A percentile compares a stretch with the other conserved stretches of the same genome.
These are phyloP conservation scores for Nesoenas mayeri DNA, from an alignment of 2,113 vertebrate species.

Conservation along the genomic window DNA sequence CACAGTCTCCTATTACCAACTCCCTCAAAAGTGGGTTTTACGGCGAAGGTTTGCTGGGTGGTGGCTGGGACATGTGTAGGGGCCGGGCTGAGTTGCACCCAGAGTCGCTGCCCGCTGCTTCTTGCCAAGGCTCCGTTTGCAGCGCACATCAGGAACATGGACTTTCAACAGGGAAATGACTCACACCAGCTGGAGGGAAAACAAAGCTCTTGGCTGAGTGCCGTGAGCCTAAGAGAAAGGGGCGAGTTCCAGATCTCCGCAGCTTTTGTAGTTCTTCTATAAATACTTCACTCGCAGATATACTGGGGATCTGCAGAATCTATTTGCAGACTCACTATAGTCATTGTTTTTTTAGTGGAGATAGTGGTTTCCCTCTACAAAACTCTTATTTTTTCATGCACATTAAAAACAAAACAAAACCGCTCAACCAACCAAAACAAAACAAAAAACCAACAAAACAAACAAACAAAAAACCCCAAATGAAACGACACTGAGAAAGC, in stretches of 20 bases:
- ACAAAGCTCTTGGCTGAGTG: background rate
- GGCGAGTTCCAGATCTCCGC: background rate
- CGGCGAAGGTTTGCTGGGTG: background rate
- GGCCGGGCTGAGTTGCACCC: background rate
- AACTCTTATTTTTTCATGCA: background rate
- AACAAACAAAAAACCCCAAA: no score
- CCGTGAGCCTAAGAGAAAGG: background rate
- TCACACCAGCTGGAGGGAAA: background rate
- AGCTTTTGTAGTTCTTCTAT: background rate
- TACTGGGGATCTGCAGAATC: rapidly evolving
- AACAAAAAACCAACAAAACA: no score
- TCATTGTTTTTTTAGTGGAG: background rate
- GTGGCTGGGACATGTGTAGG: background rate
- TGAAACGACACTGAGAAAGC: no score
- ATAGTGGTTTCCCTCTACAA: background rate
- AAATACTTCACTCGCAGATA: background rate
- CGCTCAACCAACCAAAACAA: background rate
- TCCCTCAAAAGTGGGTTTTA: rapidly evolving
- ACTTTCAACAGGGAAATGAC: background rate
- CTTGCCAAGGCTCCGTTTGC: background rate
- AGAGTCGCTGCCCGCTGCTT: background rate
- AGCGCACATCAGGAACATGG: background rate
- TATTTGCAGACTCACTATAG: background rate
- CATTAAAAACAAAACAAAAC: background rate
- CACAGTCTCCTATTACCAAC: rapidly evolving